Conservation (phyloP, 1,140 invertebrate species). For the Drosophila arizonae region DNA sequence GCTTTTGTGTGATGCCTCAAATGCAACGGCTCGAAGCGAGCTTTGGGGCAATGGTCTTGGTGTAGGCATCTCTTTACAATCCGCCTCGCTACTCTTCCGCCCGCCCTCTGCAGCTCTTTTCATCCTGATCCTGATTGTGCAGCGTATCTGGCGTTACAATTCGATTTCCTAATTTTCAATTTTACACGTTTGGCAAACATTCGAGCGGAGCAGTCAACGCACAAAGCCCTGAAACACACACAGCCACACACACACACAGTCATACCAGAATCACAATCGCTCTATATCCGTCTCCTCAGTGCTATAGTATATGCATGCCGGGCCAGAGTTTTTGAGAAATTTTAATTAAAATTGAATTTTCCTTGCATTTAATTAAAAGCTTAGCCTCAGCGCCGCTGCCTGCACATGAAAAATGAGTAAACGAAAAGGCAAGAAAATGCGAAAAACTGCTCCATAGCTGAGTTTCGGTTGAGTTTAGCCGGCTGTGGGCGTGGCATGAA, state of each 20-base stretch:
- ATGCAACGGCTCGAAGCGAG: constrained; percentile 30
- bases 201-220: constrained; percentile 44
- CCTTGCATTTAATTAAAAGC: constrained; percentile 80
- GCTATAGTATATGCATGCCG: constrained; percentile 43
- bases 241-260: constrained; percentile 10
- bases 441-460: constrained; percentile 62
- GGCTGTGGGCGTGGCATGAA: not conserved
- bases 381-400: constrained; percentile 53
- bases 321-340: constrained; percentile 72
- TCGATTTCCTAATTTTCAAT: constrained; percentile 81
- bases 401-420: constrained; percentile 58
- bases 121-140: not conserved
- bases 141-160: constrained; percentile 55
- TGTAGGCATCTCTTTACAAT: constrained; percentile 9
- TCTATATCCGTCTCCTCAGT: constrained; percentile 39
- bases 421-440: constrained; percentile 56
- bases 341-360: constrained; percentile 81
- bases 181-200: constrained; percentile 80
- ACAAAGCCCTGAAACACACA: not conserved
- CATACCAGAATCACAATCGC: constrained; percentile 32
- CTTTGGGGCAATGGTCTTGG: constrained; percentile 3
- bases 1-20: constrained; percentile 53
- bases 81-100: not conserved
- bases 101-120: not conserved
- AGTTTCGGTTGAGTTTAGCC: not conserved